Base-by-base conservation (phyloP, 2,113 vertebrate species). In the Burhinus oedicnemus region DNA sequence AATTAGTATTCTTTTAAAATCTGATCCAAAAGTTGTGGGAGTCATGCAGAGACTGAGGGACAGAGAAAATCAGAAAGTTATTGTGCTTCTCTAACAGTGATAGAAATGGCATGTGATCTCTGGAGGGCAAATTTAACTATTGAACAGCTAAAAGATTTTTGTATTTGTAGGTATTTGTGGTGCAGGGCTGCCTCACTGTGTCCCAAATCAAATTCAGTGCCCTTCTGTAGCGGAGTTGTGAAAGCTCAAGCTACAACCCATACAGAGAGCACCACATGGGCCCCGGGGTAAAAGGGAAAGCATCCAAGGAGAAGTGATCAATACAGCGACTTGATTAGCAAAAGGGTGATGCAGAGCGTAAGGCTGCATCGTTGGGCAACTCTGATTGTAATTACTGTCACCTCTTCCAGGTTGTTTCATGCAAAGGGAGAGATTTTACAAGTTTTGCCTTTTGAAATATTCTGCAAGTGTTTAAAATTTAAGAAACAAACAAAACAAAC, bases 301-400 rank as follows among this genome's bases (percentile, higher is more conserved):
- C 60, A 68, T 89, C 91, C 89, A 89, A 92, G 87, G 74, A 91
- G 42, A 79, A n/a, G 38, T 71, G 89, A 97, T 96, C 96, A 76
- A 96, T 96, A 93, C 76, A 83, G 47, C 1, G 9, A 65, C 72
- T 93, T 97, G 87, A 96, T 75, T 78, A 92, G 77, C 83, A 89
- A 79, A 54, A 72, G 36, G 44, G 42, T 69, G 65, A 93, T 60
- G 90, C 81, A 86, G 38, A 85, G 17, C 3, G 0, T 57, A 51
- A 82, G 70, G 77, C 65, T 64, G 62, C 55, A 61, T 44, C 6
- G 0, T 40, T 86, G 66, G 55, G 66, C 76, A 77, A 6, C 77
- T 76, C 76, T 84, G 20, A 29, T 76, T 72, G 61, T 90, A 94
- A 94, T 93, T 95, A 86, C 68, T 95, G 30, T 80, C 81, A 70